A percentile compares a stretch with the other conserved stretches of the same genome.
These are phyloP conservation scores for Ichneumon xanthorius DNA, from an alignment of 2,888 invertebrate genomes.

Conservation along the genomic window DNA sequence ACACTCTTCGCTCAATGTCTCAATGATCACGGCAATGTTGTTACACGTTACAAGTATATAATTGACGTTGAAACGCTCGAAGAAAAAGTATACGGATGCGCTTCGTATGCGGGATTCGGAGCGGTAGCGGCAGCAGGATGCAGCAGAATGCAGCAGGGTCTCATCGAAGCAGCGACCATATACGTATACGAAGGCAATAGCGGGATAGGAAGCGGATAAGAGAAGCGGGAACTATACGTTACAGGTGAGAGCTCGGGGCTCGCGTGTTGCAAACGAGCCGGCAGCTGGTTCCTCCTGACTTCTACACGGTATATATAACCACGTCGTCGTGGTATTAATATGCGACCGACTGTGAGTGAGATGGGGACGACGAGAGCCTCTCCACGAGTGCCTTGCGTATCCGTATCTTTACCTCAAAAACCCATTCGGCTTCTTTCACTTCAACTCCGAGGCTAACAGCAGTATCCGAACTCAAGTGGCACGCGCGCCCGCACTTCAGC, in stretches of 20 bases:
- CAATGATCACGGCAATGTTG: background rate
- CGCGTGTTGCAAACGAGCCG: constrained; percentile 84
- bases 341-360: constrained; percentile 79
- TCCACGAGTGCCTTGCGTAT: constrained; percentile 38
- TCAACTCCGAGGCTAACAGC: constrained; percentile 16
- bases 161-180: constrained; percentile 52
- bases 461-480: constrained; percentile 20
- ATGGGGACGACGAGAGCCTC: constrained; percentile 73
- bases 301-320: constrained; percentile 69
- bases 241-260: constrained; percentile 83
- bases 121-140: constrained; percentile 9
- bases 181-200: constrained; percentile 20
- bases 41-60: background rate
- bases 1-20: background rate
- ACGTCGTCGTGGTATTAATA: constrained; percentile 78
- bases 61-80: background rate
- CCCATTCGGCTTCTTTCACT: constrained; percentile 33
- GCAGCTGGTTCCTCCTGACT: constrained; percentile 81
- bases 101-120: constrained; percentile 59
- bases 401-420: constrained; percentile 26
- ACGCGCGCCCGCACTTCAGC: constrained; percentile 27
- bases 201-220: constrained; percentile 65
- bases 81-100: constrained; percentile 50
- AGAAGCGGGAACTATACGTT: constrained; percentile 78
- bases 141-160: constrained; percentile 7